Evolutionary conservation across 1,140 invertebrate genomes (phyloP).

Genomic region (Coelopa frigida): DNA sequence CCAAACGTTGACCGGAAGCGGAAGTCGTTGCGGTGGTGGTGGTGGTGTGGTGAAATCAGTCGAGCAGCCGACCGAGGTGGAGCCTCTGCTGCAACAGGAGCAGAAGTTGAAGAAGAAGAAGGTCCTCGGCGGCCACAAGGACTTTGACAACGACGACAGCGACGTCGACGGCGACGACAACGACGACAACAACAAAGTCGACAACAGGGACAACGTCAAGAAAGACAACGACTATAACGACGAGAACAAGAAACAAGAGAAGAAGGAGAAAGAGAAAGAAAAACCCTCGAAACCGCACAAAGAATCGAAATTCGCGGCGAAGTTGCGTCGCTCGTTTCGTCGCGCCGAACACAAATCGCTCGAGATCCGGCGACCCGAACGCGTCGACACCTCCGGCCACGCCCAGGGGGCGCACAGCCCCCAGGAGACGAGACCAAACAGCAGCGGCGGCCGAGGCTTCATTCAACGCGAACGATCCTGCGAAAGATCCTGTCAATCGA

Average conservation of each 20-base stretch:
- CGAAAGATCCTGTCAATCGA: constrained; percentile 12
- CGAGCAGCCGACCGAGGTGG: no score
- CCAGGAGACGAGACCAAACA: constrained; percentile 15
- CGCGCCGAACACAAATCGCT: constrained; percentile 33
- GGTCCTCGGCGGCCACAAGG: no score
- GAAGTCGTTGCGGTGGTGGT: no score
- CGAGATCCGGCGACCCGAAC: constrained; percentile 26
- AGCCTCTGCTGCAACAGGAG: no score
- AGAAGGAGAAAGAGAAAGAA: constrained; percentile 16
- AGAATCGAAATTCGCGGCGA: constrained; percentile 35
- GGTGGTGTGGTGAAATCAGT: no score
- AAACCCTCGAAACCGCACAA: constrained; percentile 26
- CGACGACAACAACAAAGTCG: constrained; percentile 28
- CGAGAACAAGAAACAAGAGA: background rate
- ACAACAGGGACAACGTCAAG: background rate
- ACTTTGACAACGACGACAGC: constrained; percentile 31
- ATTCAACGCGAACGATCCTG: constrained; percentile 16
- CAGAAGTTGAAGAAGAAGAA: no score
- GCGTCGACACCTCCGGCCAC: background rate
- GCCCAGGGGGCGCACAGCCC: constrained; percentile 1
- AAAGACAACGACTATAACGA: background rate
- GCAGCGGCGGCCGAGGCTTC: constrained; percentile 16
- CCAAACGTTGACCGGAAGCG: no score
- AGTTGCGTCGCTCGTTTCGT: constrained; percentile 34
- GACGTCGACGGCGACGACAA: constrained; percentile 22